Evolutionary conservation across 30 jellyfish, hydroid and myxozoan genomes (phyloP).

Genomic region (Mastigias papua): DNA sequence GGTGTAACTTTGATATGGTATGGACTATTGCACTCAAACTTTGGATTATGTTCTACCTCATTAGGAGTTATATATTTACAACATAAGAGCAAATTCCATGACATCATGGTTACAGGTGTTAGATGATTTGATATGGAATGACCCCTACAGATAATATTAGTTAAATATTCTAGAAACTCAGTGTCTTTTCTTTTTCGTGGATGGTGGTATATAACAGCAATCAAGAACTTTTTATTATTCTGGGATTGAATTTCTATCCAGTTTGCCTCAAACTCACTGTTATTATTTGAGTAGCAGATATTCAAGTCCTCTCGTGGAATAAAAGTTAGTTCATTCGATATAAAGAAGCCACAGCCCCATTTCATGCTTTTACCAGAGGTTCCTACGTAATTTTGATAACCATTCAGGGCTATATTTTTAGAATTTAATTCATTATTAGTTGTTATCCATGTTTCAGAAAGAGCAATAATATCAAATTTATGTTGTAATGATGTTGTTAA

Average conservation of each 20-base stretch:
- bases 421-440: neutral
- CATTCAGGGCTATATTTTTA: conserved; percentile 3
- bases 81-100: no score
- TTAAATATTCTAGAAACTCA: conserved; percentile 47
- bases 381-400: conserved; percentile 22
- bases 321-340: conserved; percentile 44
- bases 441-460: conserved; percentile 48
- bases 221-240: conserved; percentile 23
- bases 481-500: conserved; percentile 7
- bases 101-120: no score
- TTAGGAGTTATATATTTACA: no score
- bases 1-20: no score
- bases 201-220: conserved; percentile 49
- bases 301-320: conserved; percentile 41
- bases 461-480: conserved; percentile 54
- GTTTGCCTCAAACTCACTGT: conserved; percentile 52
- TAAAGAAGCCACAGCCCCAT: conserved; percentile 68
- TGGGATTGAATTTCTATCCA: conserved; percentile 44
- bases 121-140: no score
- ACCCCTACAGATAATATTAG: conserved; percentile 20
- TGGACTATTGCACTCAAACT: no score
- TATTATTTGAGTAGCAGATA: conserved; percentile 7
- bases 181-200: conserved; percentile 46
- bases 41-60: no score
- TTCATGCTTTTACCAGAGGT: conserved; percentile 28